These are phyloP conservation scores for Eublepharis macularius DNA, from an alignment of 2,113 vertebrate genomes.

Conservation along the genomic window DNA sequence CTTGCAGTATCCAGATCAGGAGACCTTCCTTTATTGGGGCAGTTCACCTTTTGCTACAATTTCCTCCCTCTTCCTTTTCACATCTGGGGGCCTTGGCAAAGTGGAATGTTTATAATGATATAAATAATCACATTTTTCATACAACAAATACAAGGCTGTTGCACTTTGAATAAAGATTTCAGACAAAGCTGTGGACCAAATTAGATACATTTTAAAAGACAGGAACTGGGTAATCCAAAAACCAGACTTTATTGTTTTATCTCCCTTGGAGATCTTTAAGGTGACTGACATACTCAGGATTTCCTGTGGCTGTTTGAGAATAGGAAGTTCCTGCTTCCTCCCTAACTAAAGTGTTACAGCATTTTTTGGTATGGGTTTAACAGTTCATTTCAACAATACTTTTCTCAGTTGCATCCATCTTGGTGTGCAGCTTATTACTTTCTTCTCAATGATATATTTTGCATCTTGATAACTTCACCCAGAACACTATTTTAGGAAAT, in stretches of 20 bases:
- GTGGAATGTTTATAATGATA: background rate
- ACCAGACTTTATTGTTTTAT: conserved; percentile 40
- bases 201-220: conserved; percentile 45
- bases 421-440: background rate
- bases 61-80: too few relatives aligned
- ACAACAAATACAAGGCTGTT: conserved; percentile 38
- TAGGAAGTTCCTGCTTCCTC: conserved; percentile 58
- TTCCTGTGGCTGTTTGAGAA: conserved; percentile 61
- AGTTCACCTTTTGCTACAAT: too few relatives aligned
- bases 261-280: conserved; percentile 41
- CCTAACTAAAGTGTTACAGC: conserved; percentile 5
- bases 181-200: conserved; percentile 57
- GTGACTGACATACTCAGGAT: conserved; percentile 58
- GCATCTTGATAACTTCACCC: background rate
- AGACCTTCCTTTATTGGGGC: too few relatives aligned
- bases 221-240: conserved; percentile 39
- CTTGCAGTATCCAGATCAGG: too few relatives aligned
- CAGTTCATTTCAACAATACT: conserved; percentile 10
- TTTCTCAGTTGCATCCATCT: conserved; percentile 11
- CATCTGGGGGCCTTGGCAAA: too few relatives aligned
- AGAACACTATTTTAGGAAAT: background rate
- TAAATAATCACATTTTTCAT: conserved; percentile 31
- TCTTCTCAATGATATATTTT: background rate
- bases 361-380: background rate
- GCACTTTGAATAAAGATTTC: conserved; percentile 55